Base-by-base conservation (phyloP, 2,113 vertebrate genomes). In the Nymphicus hollandicus region DNA sequence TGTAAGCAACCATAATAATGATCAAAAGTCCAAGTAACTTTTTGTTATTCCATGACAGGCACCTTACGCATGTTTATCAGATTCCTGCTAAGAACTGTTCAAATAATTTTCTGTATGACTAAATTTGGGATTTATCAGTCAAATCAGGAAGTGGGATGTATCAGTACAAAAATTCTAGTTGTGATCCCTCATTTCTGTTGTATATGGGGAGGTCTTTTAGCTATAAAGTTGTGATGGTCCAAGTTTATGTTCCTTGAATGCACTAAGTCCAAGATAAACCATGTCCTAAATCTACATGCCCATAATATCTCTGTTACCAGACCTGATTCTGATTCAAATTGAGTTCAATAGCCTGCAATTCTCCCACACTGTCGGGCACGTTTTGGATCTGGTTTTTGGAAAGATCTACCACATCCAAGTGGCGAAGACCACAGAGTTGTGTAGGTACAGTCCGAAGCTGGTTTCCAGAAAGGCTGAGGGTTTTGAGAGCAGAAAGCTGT, bases 311-410 rank as follows among this genome's bases (percentile, higher is more conserved):
- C 33, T 44, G 58, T 90, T 91, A 93, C 71, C 97, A 89, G 84
- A 99, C 99, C 99, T 99, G 99, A 96, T 99, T 99, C 97, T 99
- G 99, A 97, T 99, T 99, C 84, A 99, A 97, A 96, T 99, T 99
- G 96, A 99, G 98, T 97, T 99, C 99, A 1, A 99, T 99, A 95
- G 98, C 98, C 95, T 99, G 99, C 91, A 99, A 95, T 72, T 99
- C 98, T 7, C 97, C 98, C 74, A 99, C 98, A 24, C 95, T 98
- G 25, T 98, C 96, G 0, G 99, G 99, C 47, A 99, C 97, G 1
- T 94, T 98, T 68, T 98, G 98, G 96, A 99, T 99, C 96, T 98
- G 98, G 97, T 99, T 99, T 74, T 98, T 98, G 74, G 99, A 99
- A 89, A 99, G 98, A 96, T 99, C 99, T 47, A 99, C 97, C 60